Conservation (phyloP, 2,113 vertebrate species). For the Amblyopsis rosae region DNA sequence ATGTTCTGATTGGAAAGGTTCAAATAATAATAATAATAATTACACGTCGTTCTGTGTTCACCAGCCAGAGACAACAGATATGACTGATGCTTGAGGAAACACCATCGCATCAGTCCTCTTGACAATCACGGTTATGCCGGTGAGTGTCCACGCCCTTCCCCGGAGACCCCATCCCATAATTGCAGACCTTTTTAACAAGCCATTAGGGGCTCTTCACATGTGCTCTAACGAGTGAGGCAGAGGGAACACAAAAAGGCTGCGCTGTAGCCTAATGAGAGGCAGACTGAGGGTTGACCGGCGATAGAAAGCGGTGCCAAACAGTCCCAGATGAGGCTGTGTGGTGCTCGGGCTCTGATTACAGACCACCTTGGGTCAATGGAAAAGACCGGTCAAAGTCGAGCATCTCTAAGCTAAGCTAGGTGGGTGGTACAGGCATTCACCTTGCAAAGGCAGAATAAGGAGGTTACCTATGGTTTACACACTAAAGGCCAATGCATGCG, state of each 20-base stretch:
- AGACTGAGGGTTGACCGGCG: background rate
- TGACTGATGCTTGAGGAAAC: no score
- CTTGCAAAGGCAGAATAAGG: background rate
- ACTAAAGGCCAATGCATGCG: background rate
- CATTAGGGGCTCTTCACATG: background rate
- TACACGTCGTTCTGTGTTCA: no score
- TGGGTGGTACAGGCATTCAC: background rate
- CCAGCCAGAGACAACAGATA: no score
- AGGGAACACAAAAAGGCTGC: background rate
- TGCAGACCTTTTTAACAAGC: background rate
- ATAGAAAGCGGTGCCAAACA: background rate
- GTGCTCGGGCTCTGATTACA: constrained; percentile 2
- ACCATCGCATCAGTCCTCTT: no score
- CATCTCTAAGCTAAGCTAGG: background rate
- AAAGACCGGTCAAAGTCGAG: constrained; percentile 3
- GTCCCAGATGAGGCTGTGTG: background rate
- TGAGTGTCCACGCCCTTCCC: background rate
- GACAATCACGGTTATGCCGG: background rate
- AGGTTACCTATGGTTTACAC: background rate
- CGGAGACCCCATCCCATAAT: background rate
- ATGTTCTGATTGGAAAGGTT: no score
- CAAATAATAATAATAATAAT: no score
- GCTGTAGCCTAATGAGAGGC: background rate
- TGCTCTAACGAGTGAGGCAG: background rate
- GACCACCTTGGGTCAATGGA: background rate